Conservation (phyloP, 2,113 vertebrate genomes). For the Callipepla squamata region DNA sequence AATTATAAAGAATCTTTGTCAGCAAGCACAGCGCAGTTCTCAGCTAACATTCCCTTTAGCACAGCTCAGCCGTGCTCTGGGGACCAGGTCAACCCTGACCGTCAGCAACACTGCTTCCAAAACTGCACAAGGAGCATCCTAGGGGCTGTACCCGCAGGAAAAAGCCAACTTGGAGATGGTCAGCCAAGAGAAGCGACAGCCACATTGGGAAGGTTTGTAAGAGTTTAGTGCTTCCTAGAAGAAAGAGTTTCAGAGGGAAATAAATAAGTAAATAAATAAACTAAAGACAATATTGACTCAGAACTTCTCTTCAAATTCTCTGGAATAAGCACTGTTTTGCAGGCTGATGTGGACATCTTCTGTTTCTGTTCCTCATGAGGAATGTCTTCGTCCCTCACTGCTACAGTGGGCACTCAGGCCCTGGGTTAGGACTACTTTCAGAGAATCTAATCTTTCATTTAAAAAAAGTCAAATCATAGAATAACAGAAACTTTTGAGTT, state of each 20-base stretch:
- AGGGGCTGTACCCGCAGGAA: too few relatives aligned
- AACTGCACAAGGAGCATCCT: not conserved
- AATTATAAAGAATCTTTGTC: constrained; percentile 54
- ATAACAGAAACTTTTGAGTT: too few relatives aligned
- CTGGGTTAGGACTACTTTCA: not conserved
- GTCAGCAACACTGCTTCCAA: not conserved
- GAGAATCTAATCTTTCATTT: too few relatives aligned
- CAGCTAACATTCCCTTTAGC: not conserved
- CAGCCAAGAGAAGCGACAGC: not conserved
- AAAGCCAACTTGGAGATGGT: not conserved
- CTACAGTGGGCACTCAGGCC: not conserved
- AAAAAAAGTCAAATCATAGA: too few relatives aligned
- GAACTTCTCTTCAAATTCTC: not conserved
- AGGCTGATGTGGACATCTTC: not conserved
- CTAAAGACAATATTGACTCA: not conserved
- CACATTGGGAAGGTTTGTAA: not conserved
- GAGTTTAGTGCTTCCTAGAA: not conserved
- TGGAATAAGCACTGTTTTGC: not conserved
- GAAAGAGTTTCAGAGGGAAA: not conserved
- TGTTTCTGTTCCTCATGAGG: not conserved
- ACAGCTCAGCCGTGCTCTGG: not conserved
- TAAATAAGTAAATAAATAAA: too few relatives aligned
- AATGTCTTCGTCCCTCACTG: not conserved
- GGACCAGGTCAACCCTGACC: not conserved
- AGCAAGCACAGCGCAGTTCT: constrained; percentile 2